phyloP scores from a whole-genome alignment of 2,797 vertebrate species.

The Oophaga sylvatica region DNA sequence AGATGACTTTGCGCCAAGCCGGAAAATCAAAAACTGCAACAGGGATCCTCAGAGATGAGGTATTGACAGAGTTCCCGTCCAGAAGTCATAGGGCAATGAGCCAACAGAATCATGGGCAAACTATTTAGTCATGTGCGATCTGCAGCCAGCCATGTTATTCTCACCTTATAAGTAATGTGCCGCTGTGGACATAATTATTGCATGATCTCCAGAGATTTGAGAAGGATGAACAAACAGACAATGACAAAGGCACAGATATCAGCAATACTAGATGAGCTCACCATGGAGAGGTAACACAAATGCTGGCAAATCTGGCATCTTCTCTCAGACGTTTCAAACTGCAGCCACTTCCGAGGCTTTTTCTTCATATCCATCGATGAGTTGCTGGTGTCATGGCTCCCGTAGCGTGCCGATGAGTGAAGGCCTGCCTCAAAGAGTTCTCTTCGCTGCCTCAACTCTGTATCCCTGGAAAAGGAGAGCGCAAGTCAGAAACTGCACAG shows the following conservation, averaged over 20 bases:
- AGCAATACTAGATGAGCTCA: slow-evolving; percentile 68
- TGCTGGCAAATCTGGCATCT: slow-evolving; percentile 97
- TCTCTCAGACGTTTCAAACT: slow-evolving; percentile 94
- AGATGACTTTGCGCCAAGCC: too few relatives aligned
- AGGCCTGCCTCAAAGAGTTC: slow-evolving; percentile 93
- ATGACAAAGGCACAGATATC: neutral
- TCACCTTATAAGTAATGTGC: neutral
- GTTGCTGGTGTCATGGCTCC: slow-evolving; percentile 85
- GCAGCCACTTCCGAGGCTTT: slow-evolving; percentile 95
- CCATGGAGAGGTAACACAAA: slow-evolving; percentile 98
- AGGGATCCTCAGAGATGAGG: too few relatives aligned
- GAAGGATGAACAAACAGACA: neutral
- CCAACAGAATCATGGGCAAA: too few relatives aligned
- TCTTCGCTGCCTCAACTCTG: slow-evolving; percentile 92
- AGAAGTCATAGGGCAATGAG: neutral
- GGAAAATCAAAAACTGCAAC: too few relatives aligned
- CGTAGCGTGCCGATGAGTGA: slow-evolving; percentile 92
- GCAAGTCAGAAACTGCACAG: slow-evolving; percentile 5
- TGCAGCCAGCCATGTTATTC: neutral
- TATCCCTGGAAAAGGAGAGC: slow-evolving; percentile 81
- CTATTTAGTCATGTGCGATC: neutral
- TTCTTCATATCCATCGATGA: slow-evolving; percentile 84
- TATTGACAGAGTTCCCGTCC: too few relatives aligned
- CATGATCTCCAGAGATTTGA: neutral
- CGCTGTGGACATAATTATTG: neutral